A percentile compares a stretch with the other conserved stretches of the same genome.
phyloP scores from a whole-genome alignment of 2,888 invertebrate species.

The Caenorhabditis sp. region DNA sequence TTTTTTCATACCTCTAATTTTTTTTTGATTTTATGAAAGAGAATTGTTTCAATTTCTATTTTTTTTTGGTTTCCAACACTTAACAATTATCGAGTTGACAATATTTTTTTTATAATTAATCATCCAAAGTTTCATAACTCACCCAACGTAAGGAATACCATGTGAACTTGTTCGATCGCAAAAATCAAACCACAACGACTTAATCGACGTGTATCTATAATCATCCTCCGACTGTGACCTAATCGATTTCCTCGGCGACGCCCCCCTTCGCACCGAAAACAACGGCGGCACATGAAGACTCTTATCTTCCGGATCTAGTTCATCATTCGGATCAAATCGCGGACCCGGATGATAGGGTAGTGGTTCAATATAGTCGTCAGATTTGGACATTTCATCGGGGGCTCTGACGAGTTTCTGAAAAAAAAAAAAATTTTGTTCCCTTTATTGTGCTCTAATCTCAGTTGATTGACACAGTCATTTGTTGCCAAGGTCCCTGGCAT shows the following conservation, averaged over 20 bases:
- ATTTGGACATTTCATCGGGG: neutral
- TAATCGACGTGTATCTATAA: conserved; percentile 31
- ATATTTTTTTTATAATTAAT: too few relatives aligned
- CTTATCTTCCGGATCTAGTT: neutral
- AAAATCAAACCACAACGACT: conserved; percentile 63
- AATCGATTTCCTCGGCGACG: conserved; percentile 43
- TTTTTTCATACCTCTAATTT: too few relatives aligned
- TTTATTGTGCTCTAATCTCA: too few relatives aligned
- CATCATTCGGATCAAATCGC: neutral
- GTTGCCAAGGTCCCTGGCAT: too few relatives aligned
- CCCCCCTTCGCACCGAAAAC: conserved; percentile 31
- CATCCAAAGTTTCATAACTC: too few relatives aligned
- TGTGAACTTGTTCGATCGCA: conserved; percentile 69
- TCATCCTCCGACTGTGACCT: conserved; percentile 38
- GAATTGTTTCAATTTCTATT: too few relatives aligned
- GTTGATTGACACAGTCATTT: too few relatives aligned
- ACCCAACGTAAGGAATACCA: conserved; percentile 67
- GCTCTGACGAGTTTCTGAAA: neutral
- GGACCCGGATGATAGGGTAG: neutral
- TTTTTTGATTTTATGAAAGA: too few relatives aligned
- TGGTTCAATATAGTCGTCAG: neutral
- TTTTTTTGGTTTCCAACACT: too few relatives aligned
- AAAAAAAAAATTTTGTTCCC: too few relatives aligned
- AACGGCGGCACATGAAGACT: conserved; percentile 26
- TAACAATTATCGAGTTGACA: too few relatives aligned